A percentile compares a stretch with the other conserved stretches of the same genome.
Conservation (phyloP, 1,140 invertebrate genomes). For the Drosophila truncata region DNA sequence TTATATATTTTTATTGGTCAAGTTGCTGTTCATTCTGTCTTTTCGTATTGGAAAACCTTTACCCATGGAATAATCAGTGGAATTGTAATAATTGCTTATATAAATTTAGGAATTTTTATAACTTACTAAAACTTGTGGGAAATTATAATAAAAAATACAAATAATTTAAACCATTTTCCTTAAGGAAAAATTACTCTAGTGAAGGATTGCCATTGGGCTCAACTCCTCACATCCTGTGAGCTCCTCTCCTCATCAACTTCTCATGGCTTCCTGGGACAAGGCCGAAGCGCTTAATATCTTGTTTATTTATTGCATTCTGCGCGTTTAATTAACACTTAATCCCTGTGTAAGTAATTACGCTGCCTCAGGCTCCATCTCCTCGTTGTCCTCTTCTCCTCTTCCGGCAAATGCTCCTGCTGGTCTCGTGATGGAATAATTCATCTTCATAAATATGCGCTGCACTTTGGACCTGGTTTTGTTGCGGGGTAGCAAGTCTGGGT, state of each 20-base stretch:
- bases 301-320: constrained; percentile 83
- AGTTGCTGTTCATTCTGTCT: too few relatives aligned
- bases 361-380: constrained; percentile 4
- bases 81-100: neutral
- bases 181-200: neutral
- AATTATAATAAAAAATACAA: neutral
- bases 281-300: constrained; percentile 76
- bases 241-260: constrained; percentile 2
- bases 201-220: constrained; percentile 4
- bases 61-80: neutral
- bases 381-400: neutral
- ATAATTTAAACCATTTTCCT: neutral
- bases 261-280: constrained; percentile 1
- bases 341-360: constrained; percentile 81
- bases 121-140: neutral
- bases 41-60: neutral
- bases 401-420: constrained; percentile 10
- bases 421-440: constrained; percentile 78
- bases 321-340: constrained; percentile 84
- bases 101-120: too few relatives aligned
- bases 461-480: constrained; percentile 54
- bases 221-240: constrained; percentile 3
- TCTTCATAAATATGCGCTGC: constrained; percentile 83
- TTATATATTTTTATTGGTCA: neutral
- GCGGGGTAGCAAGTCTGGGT: neutral